phyloP scores from a whole-genome alignment of 2,113 vertebrate genomes.

The Peromyscus leucopus region DNA sequence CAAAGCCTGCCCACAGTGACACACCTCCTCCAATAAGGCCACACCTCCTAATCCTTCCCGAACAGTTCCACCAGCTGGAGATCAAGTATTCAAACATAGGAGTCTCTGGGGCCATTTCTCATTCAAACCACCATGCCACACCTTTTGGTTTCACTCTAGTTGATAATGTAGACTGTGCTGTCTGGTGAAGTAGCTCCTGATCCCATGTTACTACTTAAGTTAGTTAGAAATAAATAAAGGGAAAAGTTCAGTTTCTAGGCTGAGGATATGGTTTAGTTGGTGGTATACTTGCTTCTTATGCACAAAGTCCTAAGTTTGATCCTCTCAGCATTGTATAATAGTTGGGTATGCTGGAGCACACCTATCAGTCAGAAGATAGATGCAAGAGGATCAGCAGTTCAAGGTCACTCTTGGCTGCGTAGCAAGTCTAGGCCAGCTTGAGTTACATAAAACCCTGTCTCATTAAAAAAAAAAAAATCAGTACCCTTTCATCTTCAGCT shows the following conservation, averaged over 20 bases:
- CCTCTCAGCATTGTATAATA: neutral
- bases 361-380: neutral
- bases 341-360: neutral
- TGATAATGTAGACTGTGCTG: neutral
- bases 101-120: neutral
- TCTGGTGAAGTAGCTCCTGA: neutral
- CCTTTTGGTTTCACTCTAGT: constrained; percentile 9
- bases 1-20: neutral
- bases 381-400: neutral
- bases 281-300: neutral
- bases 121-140: neutral
- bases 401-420: neutral
- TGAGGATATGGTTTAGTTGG: neutral
- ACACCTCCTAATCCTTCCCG: neutral
- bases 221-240: constrained; percentile 27
- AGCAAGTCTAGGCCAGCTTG: neutral
- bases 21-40: neutral
- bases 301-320: neutral
- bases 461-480: neutral
- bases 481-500: neutral
- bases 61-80: neutral
- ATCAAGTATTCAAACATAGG: neutral
- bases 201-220: neutral
- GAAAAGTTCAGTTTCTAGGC: neutral
- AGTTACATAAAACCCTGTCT: neutral